Evolutionary conservation across 2,113 vertebrate species (phyloP).

Genomic region (Neopipo cinnamomea): DNA sequence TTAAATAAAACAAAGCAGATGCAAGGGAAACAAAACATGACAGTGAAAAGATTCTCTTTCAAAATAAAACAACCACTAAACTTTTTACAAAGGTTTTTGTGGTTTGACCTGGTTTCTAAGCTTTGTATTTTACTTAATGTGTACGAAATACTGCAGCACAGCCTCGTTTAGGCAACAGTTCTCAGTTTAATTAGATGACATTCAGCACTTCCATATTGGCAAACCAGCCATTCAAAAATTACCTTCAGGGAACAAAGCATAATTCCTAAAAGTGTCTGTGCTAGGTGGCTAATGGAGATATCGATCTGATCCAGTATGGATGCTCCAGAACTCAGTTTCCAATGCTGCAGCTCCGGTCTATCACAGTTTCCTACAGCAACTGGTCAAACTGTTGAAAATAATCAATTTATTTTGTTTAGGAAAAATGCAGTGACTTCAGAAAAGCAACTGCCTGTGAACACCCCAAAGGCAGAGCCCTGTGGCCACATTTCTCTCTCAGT

Average conservation of each 20-base stretch:
- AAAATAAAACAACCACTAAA: neutral
- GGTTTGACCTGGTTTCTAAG: neutral
- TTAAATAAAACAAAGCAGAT: constrained; percentile 28
- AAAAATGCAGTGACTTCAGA: neutral
- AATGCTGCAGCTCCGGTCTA: neutral
- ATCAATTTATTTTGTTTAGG: neutral
- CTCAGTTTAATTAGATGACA: neutral
- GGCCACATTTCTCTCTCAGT: neutral
- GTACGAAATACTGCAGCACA: neutral
- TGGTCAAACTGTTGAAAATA: neutral
- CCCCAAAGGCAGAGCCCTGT: neutral
- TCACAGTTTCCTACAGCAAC: neutral
- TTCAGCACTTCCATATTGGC: neutral
- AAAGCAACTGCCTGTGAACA: neutral
- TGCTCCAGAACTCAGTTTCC: neutral
- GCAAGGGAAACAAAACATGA: neutral
- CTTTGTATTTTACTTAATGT: neutral
- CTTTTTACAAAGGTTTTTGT: neutral
- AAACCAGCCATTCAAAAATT: neutral
- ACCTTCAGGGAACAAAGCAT: neutral
- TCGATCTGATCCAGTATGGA: neutral
- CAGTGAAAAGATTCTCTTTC: neutral
- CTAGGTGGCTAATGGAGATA: neutral
- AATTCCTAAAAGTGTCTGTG: neutral
- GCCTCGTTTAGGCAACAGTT: neutral